phyloP scores from a whole-genome alignment of 1,140 invertebrate species.

The Heliconius congener region DNA sequence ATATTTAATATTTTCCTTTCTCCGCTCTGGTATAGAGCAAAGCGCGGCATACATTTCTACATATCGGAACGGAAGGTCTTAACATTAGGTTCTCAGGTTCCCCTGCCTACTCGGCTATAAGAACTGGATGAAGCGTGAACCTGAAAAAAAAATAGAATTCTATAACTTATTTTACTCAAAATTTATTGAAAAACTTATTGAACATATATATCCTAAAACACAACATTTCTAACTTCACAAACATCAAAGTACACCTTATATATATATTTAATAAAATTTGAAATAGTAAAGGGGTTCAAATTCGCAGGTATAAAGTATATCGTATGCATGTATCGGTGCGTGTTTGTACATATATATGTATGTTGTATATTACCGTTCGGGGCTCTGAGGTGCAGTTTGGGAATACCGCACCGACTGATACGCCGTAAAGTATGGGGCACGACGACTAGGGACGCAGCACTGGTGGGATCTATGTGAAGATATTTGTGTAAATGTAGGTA shows the following conservation, averaged over 20 bases:
- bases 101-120: too few species aligned
- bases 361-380: constrained; percentile 52
- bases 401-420: constrained; percentile 80
- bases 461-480: constrained; percentile 12
- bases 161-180: not conserved
- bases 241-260: not conserved
- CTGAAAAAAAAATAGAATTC: not conserved
- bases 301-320: constrained; percentile 25
- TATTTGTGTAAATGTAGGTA: not conserved
- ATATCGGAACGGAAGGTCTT: too few species aligned
- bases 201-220: not conserved
- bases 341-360: constrained; percentile 37
- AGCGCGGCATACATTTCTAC: too few species aligned
- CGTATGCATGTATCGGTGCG: constrained; percentile 40
- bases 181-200: not conserved
- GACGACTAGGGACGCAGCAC: constrained; percentile 11
- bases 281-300: constrained; percentile 16
- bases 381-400: constrained; percentile 79
- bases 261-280: constrained; percentile 8
- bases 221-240: not conserved
- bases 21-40: too few species aligned
- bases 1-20: too few species aligned
- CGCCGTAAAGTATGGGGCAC: constrained; percentile 63
- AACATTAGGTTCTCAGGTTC: too few species aligned
- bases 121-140: too few species aligned